Evolutionary conservation across 2,113 vertebrate species (phyloP).

Genomic region (Odocoileus virginianus): DNA sequence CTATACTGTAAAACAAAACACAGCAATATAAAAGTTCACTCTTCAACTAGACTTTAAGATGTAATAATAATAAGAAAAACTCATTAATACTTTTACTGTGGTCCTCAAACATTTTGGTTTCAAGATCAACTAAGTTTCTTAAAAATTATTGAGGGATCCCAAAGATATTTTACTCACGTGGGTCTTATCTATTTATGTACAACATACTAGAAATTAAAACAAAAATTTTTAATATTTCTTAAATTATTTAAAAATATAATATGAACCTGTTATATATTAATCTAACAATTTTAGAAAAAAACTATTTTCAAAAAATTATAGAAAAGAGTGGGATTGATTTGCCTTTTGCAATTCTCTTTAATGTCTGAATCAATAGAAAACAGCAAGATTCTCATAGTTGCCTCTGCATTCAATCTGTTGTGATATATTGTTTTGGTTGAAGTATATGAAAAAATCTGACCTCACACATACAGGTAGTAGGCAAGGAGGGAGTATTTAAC

Average conservation of each 20-base stretch:
- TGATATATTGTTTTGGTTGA: background rate
- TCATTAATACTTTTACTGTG: background rate
- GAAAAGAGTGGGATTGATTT: background rate
- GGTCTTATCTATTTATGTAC: background rate
- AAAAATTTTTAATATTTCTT: background rate
- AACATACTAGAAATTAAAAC: background rate
- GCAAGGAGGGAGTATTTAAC: background rate
- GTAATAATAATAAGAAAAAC: background rate
- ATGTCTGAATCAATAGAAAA: background rate
- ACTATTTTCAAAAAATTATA: background rate
- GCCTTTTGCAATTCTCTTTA: background rate
- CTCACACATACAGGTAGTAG: background rate
- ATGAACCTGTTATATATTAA: background rate
- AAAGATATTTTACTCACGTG: background rate
- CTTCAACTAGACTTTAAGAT: background rate
- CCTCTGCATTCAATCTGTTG: background rate
- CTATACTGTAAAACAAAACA: conserved; percentile 37
- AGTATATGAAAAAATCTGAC: background rate
- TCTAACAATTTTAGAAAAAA: background rate
- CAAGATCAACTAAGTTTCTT: background rate
- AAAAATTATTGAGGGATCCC: background rate
- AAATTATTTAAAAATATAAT: background rate
- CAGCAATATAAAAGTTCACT: background rate
- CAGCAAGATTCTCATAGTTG: background rate
- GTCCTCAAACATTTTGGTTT: background rate